Evolutionary conservation across 2,888 invertebrate species (phyloP).

Genomic region (Troilus luridus): DNA sequence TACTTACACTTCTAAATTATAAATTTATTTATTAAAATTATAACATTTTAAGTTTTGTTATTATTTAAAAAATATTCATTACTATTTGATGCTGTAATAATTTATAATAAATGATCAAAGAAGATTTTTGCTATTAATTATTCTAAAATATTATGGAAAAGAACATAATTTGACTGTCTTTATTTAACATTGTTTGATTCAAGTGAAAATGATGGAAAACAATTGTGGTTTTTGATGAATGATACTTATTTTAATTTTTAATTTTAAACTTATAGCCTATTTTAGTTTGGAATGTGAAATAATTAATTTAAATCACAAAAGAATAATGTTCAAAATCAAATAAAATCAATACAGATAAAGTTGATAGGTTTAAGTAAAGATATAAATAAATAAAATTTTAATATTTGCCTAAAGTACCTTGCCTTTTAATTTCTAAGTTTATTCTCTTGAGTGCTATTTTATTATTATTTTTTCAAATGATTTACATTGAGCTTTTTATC

Average conservation of each 20-base stretch:
- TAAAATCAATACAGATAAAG: neutral
- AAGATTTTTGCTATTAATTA: neutral
- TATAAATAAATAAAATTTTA: neutral
- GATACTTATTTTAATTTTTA: neutral
- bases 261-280: neutral
- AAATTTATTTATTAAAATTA: no score
- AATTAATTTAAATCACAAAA: neutral
- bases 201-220: neutral
- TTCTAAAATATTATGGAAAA: neutral
- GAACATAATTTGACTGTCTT: neutral
- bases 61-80: neutral
- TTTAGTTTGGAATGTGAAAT: neutral
- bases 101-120: neutral
- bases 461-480: neutral
- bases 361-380: neutral
- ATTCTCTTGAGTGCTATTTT: neutral
- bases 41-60: neutral
- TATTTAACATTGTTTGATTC: neutral
- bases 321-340: neutral
- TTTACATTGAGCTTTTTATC: constrained; percentile 29
- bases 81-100: neutral
- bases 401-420: neutral
- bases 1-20: no score
- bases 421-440: neutral
- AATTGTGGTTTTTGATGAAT: neutral